Evolutionary conservation across 2,797 vertebrate genomes (phyloP), one percentile per base, ranked within the genome.

Genomic region (Enteromius treurensis): DNA sequence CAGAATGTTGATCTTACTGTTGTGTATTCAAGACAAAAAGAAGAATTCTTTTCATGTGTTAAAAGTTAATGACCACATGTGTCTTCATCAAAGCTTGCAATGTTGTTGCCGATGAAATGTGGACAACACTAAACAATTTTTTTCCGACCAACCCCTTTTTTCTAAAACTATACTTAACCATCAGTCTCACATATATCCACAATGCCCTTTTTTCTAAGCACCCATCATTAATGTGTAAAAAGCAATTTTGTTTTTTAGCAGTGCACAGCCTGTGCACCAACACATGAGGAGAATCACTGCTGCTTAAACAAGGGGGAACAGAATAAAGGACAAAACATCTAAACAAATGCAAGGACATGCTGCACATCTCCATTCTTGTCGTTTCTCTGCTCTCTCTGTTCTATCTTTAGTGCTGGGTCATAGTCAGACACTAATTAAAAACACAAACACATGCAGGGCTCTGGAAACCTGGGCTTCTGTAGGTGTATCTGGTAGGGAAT

Each of bases 281-380:
- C 68, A 87, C 21, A 40, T 69, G 80, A 79, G 64, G 40, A 53
- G 81, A 89, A 88, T 69, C 81, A 80, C 75, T 65, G 37, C 79
- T 69, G 47, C 53, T 45, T 81, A 37, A 64, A 15, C 60, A 81
- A 80, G 37, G 13, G 19, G 19, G 53, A 65, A 51, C 15, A 23
- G n/a, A 14, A 14, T 17, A 42, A 62, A 80, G 23, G 49, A 49
- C 21, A 79, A 37, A 65, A 71, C 21, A 47, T 14, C 9, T 9
- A 29, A 82, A 82, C 73, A 71, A 67, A 74, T 49, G 14, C 82
- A 29, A 26, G 67, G 75, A 69, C 65, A 78, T 64, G 65, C 17
- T 34, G 65, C 70, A 81, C 15, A 74, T 78, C 32, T 76, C 17
- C n/a, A 68, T 51, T 76, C 81, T 15, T 29, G 3, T 65, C 42